These are phyloP conservation scores for Apamea epomidion DNA, from an alignment of 2,888 invertebrate genomes.

Conservation along the genomic window DNA sequence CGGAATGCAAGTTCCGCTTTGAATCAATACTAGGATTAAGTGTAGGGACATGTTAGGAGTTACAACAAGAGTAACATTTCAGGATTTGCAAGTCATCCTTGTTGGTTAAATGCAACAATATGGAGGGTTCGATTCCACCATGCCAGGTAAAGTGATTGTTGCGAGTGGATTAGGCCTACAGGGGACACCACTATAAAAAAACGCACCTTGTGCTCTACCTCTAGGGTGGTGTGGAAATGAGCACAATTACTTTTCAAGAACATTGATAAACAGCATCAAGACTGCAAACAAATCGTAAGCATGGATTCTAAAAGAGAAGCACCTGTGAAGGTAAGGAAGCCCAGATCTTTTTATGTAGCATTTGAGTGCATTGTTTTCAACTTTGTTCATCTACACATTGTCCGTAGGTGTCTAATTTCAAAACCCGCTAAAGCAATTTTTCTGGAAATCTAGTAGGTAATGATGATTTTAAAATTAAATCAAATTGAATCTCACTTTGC, in stretches of 20 bases:
- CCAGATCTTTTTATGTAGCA: not conserved
- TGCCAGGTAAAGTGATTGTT: constrained; percentile 32
- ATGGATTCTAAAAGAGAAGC: not conserved
- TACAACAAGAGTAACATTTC: constrained; percentile 4
- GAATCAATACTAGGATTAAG: constrained; percentile 27
- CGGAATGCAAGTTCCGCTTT: constrained; percentile 37
- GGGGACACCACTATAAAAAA: constrained; percentile 69
- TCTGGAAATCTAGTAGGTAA: not conserved
- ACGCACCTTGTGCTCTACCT: constrained; percentile 67
- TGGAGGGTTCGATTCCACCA: constrained; percentile 44
- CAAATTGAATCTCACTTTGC: not conserved
- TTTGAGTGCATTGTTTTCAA: not conserved
- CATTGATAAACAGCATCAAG: not conserved
- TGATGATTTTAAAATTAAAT: not conserved
- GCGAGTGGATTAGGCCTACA: constrained; percentile 64
- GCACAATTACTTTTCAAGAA: constrained; percentile 28
- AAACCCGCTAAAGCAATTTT: not conserved
- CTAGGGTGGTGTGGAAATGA: constrained; percentile 67
- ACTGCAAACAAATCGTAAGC: not conserved
- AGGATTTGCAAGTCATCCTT: constrained; percentile 10
- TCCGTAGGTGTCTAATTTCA: not conserved
- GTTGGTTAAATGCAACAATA: constrained; percentile 20
- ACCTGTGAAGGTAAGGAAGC: not conserved
- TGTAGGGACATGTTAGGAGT: constrained; percentile 39
- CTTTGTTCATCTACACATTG: not conserved